Base-by-base conservation (phyloP, 2,113 vertebrate species). In the Phainopepla nitens region DNA sequence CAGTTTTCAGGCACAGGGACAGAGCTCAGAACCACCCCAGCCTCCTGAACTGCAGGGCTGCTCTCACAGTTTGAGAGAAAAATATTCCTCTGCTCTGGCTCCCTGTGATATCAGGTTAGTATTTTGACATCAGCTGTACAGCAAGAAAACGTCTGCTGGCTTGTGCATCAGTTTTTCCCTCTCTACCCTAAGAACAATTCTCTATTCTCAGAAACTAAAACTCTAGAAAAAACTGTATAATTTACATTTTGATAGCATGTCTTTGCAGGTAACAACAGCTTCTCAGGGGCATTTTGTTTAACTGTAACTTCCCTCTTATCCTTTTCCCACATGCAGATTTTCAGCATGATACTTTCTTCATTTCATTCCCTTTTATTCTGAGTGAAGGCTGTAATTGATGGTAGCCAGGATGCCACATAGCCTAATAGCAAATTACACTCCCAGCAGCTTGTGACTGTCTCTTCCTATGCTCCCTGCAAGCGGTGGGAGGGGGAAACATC, bases 391-490 rank as follows among this genome's bases (percentile, higher is more conserved):
- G 68, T 75, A 87, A 94, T 6, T 77, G 86, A 87, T 64, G 60
- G 82, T 79, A 86, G 68, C 73, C 70, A 79, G 82, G 82, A 81
- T 42, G 68, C 61, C 69, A 78, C 11, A 7, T 6, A 91, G 47
- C 35, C 42, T 77, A 35, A 79, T 0, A 69, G 50, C 42, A 89
- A 81, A 92, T 45, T 47, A 56, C 0, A 0, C 39, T 84, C 53
- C 50, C 73, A 61, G 66, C 28, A 47, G 39, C 79, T 54, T 35
- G 24, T 3, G 11, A 22, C 53, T 39, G 35, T 68, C 41, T 29
- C 35, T 90, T 50, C 27, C 62, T 24, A 13, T 12, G n/a, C 27
- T 70, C 57, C 66, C 42, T 18, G 25, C 0, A 0, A 58, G 13
- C 2, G 0, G 20, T 22, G 65, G 77, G 64, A 90, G 11, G 6